A percentile compares a stretch with the other conserved stretches of the same genome.
These are phyloP conservation scores for Choreutis nemorana DNA, from an alignment of 2,888 invertebrate genomes.

Conservation along the genomic window DNA sequence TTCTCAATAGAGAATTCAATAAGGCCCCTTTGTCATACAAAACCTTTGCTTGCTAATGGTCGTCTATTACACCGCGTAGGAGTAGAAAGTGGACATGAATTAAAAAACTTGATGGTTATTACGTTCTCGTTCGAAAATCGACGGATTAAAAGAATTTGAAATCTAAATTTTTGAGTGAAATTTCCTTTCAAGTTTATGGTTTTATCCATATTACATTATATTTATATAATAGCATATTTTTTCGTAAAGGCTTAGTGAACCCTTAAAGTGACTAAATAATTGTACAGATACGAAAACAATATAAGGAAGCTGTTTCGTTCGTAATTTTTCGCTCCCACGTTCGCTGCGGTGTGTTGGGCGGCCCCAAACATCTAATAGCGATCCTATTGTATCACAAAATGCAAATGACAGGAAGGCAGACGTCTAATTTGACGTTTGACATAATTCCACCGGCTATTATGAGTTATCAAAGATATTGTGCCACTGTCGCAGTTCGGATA, in stretches of 20 bases:
- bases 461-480: slow-evolving; percentile 27
- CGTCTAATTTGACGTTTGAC: slow-evolving; percentile 60
- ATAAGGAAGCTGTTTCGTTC: not conserved
- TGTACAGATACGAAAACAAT: not conserved
- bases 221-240: not conserved
- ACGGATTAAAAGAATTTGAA: no score
- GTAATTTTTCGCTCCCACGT: not conserved
- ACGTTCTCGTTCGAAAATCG: no score
- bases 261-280: no score
- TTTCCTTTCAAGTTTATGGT: no score
- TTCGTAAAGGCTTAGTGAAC: no score
- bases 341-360: slow-evolving; percentile 22
- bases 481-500: no score
- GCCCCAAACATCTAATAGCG: slow-evolving; percentile 31
- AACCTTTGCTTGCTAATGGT: slow-evolving; percentile 25
- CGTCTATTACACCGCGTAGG: slow-evolving; percentile 24
- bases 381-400: slow-evolving; percentile 48
- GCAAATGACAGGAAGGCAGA: slow-evolving; percentile 49
- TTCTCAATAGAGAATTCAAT: slow-evolving; percentile 48
- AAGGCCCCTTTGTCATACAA: slow-evolving; percentile 37
- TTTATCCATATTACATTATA: no score
- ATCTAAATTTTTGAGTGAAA: no score
- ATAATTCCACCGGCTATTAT: slow-evolving; percentile 43
- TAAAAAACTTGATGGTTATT: no score
- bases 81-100: no score